Evolutionary conservation across 1,140 invertebrate genomes (phyloP).

Genomic region (Bombus cullumanus): DNA sequence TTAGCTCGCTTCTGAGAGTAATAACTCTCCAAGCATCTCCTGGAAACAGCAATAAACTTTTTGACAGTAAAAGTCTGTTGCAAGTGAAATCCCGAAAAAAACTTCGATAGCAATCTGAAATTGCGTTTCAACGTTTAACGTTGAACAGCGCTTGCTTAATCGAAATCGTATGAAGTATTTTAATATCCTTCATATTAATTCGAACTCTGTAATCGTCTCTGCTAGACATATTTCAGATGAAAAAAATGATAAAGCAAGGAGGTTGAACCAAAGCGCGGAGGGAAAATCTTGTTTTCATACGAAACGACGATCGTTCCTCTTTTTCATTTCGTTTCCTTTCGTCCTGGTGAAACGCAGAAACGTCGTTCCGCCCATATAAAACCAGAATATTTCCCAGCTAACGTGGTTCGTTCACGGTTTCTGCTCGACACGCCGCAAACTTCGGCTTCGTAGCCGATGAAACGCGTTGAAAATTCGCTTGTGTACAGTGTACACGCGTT

Average conservation of each 20-base stretch:
- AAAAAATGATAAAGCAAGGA: not conserved
- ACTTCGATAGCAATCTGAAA: too few relatives aligned
- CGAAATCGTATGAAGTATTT: too few relatives aligned
- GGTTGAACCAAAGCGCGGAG: not conserved
- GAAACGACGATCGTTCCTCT: not conserved
- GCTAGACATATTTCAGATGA: too few relatives aligned
- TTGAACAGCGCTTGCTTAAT: too few relatives aligned
- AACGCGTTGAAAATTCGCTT: slow-evolving; percentile 29
- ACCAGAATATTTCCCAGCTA: slow-evolving; percentile 43
- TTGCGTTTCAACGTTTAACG: too few relatives aligned
- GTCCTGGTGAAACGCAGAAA: not conserved
- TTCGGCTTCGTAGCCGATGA: slow-evolving; percentile 16
- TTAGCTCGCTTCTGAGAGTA: too few relatives aligned
- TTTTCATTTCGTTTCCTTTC: slow-evolving; percentile 10
- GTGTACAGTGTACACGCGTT: slow-evolving; percentile 26
- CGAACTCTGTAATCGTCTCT: too few relatives aligned
- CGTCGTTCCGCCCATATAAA: slow-evolving; percentile 16
- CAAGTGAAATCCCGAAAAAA: too few relatives aligned
- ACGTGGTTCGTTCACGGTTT: slow-evolving; percentile 45
- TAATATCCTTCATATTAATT: too few relatives aligned
- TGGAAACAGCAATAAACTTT: not conserved
- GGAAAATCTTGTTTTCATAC: not conserved
- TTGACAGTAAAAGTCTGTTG: too few relatives aligned
- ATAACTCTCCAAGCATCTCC: not conserved
- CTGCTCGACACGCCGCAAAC: slow-evolving; percentile 15